Conservation (phyloP, 2,797 vertebrate species). For the Austrolebias charrua region DNA sequence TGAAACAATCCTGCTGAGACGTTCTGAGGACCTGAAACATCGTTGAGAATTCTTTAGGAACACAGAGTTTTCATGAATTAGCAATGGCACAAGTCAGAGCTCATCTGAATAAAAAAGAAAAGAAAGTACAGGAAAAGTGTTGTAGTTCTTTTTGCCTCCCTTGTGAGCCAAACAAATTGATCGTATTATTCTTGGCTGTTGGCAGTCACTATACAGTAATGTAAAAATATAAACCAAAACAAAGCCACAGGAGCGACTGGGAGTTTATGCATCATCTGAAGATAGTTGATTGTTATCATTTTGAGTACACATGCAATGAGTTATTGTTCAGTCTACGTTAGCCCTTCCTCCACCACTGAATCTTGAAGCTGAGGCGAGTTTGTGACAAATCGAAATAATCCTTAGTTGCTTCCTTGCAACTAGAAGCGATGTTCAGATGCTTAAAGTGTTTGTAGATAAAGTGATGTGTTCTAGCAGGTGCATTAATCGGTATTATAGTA, state of each 20-base stretch:
- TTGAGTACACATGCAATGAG: conserved; percentile 39
- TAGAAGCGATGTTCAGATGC: neutral
- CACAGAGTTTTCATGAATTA: conserved; percentile 33
- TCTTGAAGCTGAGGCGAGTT: conserved; percentile 8
- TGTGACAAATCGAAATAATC: conserved; percentile 14
- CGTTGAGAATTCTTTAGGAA: conserved; percentile 62
- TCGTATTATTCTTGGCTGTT: conserved; percentile 65
- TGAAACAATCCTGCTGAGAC: conserved; percentile 45
- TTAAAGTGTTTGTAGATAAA: neutral
- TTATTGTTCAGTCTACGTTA: conserved; percentile 11
- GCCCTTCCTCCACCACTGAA: conserved; percentile 16
- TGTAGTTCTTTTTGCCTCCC: conserved; percentile 37
- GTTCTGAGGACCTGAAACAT: conserved; percentile 39
- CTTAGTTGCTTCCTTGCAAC: conserved; percentile 19
- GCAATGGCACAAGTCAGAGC: conserved; percentile 35
- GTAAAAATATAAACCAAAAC: conserved; percentile 66
- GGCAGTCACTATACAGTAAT: conserved; percentile 64
- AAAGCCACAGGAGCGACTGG: conserved; percentile 51
- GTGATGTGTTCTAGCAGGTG: neutral
- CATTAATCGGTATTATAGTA: too few relatives aligned
- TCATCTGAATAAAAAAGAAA: conserved; percentile 23
- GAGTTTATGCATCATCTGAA: conserved; percentile 56
- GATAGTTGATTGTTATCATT: conserved; percentile 55
- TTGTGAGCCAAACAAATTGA: conserved; percentile 63
- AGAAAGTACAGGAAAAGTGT: conserved; percentile 12